These are phyloP conservation scores for Acrocephalus scirpaceus DNA, from an alignment of 2,797 vertebrate genomes.

Conservation along the genomic window DNA sequence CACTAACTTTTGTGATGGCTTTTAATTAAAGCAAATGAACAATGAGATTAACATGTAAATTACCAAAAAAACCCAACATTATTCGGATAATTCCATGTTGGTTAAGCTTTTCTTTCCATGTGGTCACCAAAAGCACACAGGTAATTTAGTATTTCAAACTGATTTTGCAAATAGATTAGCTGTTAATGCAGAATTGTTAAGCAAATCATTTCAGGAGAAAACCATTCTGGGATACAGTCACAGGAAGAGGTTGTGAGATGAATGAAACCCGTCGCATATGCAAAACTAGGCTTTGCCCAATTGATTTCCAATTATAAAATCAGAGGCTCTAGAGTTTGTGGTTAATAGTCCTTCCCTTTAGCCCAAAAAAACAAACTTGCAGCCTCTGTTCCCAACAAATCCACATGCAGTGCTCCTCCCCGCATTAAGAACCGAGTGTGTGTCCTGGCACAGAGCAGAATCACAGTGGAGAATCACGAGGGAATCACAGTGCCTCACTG, in stretches of 20 bases:
- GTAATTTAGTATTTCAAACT: slow-evolving; percentile 50
- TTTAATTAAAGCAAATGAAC: slow-evolving; percentile 48
- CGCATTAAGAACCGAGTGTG: background rate
- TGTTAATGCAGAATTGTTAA: slow-evolving; percentile 56
- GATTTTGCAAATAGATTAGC: slow-evolving; percentile 59
- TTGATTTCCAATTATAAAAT: slow-evolving; percentile 77
- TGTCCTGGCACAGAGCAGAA: slow-evolving; percentile 49
- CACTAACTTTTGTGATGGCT: background rate
- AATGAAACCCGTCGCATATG: too few relatives aligned
- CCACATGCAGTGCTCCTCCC: background rate
- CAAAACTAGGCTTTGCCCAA: slow-evolving; percentile 74
- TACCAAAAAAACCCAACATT: background rate
- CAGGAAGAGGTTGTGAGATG: slow-evolving; percentile 40
- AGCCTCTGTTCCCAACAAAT: background rate
- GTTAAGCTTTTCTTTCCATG: background rate
- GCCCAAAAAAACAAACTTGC: slow-evolving; percentile 38
- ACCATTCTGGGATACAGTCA: slow-evolving; percentile 30
- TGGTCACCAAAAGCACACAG: background rate
- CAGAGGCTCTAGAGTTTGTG: slow-evolving; percentile 64
- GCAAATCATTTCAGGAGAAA: slow-evolving; percentile 61
- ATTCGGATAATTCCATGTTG: background rate
- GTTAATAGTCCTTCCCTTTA: slow-evolving; percentile 65
- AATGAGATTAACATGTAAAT: slow-evolving; percentile 6
- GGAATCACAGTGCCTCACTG: slow-evolving; percentile 44
- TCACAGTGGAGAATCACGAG: too few relatives aligned